Conservation (phyloP, 2,113 vertebrate genomes). For the Anolis sagrei region DNA sequence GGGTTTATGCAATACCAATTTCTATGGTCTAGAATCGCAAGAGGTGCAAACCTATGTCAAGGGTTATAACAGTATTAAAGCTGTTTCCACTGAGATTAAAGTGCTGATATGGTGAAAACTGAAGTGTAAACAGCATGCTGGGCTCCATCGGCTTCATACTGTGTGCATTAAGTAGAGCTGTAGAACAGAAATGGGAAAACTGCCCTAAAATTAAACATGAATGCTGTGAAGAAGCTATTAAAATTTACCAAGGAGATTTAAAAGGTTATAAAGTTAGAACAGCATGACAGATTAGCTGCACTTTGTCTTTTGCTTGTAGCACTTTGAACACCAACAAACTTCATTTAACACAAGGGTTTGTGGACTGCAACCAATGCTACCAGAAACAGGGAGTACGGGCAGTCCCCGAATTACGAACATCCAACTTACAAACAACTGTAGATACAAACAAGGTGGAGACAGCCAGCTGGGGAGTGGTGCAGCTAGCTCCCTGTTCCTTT, state of each 20-base stretch:
- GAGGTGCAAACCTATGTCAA: conserved; percentile 2
- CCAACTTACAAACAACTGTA: no score
- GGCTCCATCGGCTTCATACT: not conserved
- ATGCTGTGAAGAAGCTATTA: not conserved
- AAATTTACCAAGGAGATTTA: not conserved
- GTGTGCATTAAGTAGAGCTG: not conserved
- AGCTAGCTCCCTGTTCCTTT: no score
- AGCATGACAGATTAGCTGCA: no score
- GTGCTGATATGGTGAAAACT: conserved; percentile 6
- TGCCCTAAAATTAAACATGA: not conserved
- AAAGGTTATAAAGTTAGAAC: no score
- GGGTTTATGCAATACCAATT: not conserved
- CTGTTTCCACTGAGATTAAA: conserved; percentile 13
- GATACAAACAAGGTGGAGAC: no score
- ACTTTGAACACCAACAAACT: no score
- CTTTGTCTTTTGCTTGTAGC: no score
- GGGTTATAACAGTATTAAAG: conserved; percentile 16
- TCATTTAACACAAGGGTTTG: no score
- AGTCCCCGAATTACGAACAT: no score
- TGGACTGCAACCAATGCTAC: no score
- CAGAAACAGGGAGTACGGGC: no score
- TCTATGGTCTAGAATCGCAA: not conserved
- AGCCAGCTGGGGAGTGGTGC: no score
- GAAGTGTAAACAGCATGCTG: conserved; percentile 8
- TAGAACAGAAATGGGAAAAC: not conserved